Evolutionary conservation across 2,113 vertebrate genomes (phyloP), one percentile per base, ranked within the genome.

Genomic region (Colius striatus): DNA sequence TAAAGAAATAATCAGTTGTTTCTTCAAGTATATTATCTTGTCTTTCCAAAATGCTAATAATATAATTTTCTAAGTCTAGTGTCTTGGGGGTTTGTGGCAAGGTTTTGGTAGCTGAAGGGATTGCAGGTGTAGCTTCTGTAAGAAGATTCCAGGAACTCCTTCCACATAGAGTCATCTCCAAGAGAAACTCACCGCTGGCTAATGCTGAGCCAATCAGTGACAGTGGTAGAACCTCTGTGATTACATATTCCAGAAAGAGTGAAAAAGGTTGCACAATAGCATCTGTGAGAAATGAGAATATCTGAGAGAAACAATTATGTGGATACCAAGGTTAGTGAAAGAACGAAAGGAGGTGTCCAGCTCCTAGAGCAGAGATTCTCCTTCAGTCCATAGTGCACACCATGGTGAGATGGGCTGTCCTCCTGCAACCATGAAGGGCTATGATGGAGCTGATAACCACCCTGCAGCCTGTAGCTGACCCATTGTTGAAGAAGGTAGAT

Each of bases 151-250:
- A 30, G 53, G 15, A 83, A 9, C 8, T 72, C 2, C 8, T 4
- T 16, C 1, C 8, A 5, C 34, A 5, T 2, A 62, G 11, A 62
- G 6, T 3, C 9, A 13, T 13, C 22, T 67, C n/a, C 26, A 67
- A 16, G 36, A 53, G 0, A 1, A 16, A 66, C 5, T 30, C 0
- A 0, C 11, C 1, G 1, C 1, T 2, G 9, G 23, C 29, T 0
- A 0, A 36, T 13, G 7, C 30, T 63, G 20, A 86, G 27, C 6
- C 13, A 19, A 29, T 50, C 21, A 50, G 25, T 2, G 4, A 30
- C 0, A 1, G 9, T 34, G n/a, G 38, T 32, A 65, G 4, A 0
- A 0, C 5, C 41, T 51, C 32, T 61, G 10, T 25, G 14, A 70
- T 13, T 67, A 38, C 9, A 14, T 29, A 50, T 25, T 60, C 74